Evolutionary conservation across 2,113 vertebrate species (phyloP).

Genomic region (Gopherus flavomarginatus): DNA sequence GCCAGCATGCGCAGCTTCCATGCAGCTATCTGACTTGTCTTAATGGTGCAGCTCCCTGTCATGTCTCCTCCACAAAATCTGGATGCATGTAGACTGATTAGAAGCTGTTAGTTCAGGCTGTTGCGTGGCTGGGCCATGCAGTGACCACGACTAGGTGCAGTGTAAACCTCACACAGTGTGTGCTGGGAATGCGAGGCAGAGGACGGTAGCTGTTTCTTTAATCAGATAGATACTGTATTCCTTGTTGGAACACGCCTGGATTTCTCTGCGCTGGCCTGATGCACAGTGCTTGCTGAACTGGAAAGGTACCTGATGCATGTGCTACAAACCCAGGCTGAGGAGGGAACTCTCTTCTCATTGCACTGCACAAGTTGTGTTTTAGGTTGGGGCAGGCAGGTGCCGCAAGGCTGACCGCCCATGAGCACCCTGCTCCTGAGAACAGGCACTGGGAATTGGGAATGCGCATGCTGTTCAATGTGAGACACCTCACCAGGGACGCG

Average conservation of each 20-base stretch:
- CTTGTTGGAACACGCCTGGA: fast-evolving
- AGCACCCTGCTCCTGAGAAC: background rate
- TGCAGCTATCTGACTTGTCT: background rate
- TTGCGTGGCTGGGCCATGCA: background rate
- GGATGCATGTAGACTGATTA: background rate
- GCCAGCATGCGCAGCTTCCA: background rate
- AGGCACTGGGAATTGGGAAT: fast-evolving
- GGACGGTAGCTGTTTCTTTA: background rate
- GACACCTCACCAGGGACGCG: background rate
- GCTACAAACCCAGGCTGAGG: background rate
- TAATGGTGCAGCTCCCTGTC: background rate
- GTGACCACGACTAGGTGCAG: background rate
- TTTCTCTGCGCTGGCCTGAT: fast-evolving
- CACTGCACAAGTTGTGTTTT: no score
- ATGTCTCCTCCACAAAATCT: background rate
- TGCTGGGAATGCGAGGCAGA: background rate
- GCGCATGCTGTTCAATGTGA: fast-evolving
- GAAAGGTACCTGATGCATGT: fast-evolving
- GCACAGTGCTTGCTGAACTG: fast-evolving
- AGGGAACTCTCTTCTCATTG: background rate
- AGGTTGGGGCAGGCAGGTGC: fast-evolving
- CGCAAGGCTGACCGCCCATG: background rate
- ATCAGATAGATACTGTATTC: fast-evolving
- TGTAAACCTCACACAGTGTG: fast-evolving
- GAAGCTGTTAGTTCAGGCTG: background rate